Evolutionary conservation across 2,113 vertebrate genomes (phyloP).

Genomic region (Proterorhinus semilunaris): DNA sequence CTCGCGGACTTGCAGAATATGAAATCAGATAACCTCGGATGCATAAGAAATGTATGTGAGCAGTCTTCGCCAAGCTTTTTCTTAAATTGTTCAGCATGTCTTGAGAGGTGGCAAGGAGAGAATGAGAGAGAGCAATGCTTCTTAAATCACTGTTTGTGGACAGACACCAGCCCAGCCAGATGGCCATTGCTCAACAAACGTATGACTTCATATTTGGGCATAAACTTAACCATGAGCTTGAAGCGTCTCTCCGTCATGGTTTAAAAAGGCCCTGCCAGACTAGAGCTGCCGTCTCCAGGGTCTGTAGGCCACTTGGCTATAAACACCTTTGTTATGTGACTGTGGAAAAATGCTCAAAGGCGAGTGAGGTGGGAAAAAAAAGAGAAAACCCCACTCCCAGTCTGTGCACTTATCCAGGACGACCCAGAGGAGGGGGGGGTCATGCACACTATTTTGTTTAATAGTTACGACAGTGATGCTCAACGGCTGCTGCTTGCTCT

Average conservation of each 20-base stretch:
- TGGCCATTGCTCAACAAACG: conserved; percentile 36
- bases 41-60: conserved; percentile 1
- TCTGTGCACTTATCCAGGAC: conserved; percentile 9
- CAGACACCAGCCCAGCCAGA: conserved; percentile 43
- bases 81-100: not conserved
- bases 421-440: conserved; percentile 14
- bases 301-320: conserved; percentile 7
- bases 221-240: conserved; percentile 1
- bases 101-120: conserved; percentile 23
- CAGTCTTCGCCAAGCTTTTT: conserved; percentile 34
- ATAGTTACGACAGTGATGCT: conserved; percentile 42
- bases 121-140: conserved; percentile 5
- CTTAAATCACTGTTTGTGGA: conserved; percentile 33
- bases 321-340: conserved; percentile 11
- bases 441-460: conserved; percentile 33
- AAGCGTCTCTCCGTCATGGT: conserved; percentile 12
- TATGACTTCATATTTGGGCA: conserved; percentile 64
- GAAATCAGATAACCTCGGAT: not conserved
- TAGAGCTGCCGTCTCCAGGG: not conserved
- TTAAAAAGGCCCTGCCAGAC: conserved; percentile 16
- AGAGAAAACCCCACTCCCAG: not conserved
- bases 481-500: conserved; percentile 21
- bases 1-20: not conserved
- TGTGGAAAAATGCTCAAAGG: conserved; percentile 6
- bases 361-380: not conserved